Conservation (phyloP, 2,113 vertebrate genomes). For the Piprites chloris region DNA sequence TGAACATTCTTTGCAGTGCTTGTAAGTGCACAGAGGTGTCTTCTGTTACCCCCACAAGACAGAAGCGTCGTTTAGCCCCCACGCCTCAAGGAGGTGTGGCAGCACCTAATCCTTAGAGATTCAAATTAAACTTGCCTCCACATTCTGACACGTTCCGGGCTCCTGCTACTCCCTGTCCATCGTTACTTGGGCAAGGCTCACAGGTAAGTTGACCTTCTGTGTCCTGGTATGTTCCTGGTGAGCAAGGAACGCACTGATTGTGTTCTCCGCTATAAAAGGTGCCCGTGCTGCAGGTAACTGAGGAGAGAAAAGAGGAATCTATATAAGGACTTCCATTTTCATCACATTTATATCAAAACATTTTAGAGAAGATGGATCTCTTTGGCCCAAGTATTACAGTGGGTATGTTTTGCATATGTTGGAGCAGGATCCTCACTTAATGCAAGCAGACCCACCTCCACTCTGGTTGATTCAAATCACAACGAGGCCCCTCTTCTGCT, state of each 20-base stretch:
- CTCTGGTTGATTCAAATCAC: background rate
- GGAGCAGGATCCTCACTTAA: background rate
- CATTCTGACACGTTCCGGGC: constrained; percentile 91
- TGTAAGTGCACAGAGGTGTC: background rate
- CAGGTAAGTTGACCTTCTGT: constrained; percentile 87
- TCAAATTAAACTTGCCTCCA: constrained; percentile 80
- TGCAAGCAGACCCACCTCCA: background rate
- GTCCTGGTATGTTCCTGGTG: constrained; percentile 90
- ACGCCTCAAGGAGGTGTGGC: background rate
- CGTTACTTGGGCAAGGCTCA: constrained; percentile 87
- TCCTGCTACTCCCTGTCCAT: constrained; percentile 80
- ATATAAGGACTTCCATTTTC: background rate
- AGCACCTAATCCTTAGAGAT: background rate
- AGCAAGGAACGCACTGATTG: constrained; percentile 83
- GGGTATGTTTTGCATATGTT: background rate
- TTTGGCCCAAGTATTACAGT: background rate
- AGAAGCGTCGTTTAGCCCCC: background rate
- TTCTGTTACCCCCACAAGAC: background rate
- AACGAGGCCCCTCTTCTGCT: background rate
- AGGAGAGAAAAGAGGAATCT: constrained; percentile 28
- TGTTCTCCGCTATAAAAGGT: constrained; percentile 89
- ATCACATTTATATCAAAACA: background rate
- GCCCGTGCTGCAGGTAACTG: constrained; percentile 86
- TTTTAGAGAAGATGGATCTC: background rate
- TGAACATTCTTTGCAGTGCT: background rate